Conservation (phyloP, 2,888 invertebrate species). For the Danaus chrysippus region DNA sequence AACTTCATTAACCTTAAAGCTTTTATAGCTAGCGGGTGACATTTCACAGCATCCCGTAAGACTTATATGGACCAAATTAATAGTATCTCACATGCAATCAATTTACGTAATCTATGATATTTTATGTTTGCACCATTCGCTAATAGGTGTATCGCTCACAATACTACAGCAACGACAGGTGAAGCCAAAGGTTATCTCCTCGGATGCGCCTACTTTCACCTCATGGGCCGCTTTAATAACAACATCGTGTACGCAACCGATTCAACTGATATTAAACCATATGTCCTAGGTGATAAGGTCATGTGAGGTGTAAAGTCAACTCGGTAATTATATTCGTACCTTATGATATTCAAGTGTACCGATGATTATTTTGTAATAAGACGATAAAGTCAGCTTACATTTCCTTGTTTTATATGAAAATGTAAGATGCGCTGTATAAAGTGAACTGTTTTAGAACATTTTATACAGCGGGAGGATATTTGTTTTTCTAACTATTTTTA, state of each 20-base stretch:
- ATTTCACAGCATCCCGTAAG: constrained; percentile 18
- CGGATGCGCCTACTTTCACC: constrained; percentile 73
- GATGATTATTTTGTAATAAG: constrained; percentile 38
- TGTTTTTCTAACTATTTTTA: no score
- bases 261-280: constrained; percentile 30
- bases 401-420: constrained; percentile 33
- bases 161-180: constrained; percentile 60
- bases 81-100: constrained; percentile 24
- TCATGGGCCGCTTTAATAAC: constrained; percentile 40
- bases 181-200: constrained; percentile 66
- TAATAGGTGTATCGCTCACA: constrained; percentile 64
- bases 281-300: constrained; percentile 1
- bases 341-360: constrained; percentile 34
- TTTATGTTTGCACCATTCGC: constrained; percentile 36
- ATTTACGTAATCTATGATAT: constrained; percentile 32
- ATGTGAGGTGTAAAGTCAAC: not conserved
- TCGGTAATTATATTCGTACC: constrained; percentile 31
- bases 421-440: constrained; percentile 8
- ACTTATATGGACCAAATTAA: constrained; percentile 31
- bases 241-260: constrained; percentile 17
- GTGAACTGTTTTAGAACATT: no score
- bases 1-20: constrained; percentile 8
- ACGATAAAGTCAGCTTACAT: constrained; percentile 31
- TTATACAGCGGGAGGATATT: no score
- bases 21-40: constrained; percentile 18